phyloP scores from a whole-genome alignment of 2,888 invertebrate species.

The Smittia aterrima region DNA sequence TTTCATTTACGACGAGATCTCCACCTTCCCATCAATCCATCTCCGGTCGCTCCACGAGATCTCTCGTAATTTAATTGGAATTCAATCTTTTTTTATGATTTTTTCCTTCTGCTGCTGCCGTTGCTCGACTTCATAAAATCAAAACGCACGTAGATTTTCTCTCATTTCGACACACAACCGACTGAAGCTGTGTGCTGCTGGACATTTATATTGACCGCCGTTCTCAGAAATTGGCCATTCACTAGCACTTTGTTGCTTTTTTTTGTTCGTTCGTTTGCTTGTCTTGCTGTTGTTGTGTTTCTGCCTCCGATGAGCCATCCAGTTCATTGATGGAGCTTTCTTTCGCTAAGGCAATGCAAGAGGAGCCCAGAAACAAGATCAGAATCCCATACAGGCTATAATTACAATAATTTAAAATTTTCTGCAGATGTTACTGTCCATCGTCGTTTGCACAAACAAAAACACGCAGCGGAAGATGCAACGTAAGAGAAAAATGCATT shows the following conservation, averaged over 20 bases:
- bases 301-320: too few species aligned
- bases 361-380: conserved; percentile 23
- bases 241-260: conserved; percentile 30
- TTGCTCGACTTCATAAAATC: conserved; percentile 24
- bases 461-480: conserved; percentile 39
- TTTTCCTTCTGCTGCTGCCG: conserved; percentile 21
- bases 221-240: conserved; percentile 39
- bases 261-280: conserved; percentile 1
- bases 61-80: conserved; percentile 38
- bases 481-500: conserved; percentile 28
- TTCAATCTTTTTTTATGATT: conserved; percentile 27
- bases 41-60: conserved; percentile 22
- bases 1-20: conserved; percentile 13
- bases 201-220: conserved; percentile 27
- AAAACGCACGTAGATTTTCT: conserved; percentile 37
- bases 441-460: conserved; percentile 20
- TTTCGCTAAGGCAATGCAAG: background rate
- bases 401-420: conserved; percentile 40
- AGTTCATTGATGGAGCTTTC: background rate
- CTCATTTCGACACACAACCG: background rate
- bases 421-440: conserved; percentile 41
- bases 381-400: conserved; percentile 39
- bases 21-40: conserved; percentile 35
- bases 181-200: conserved; percentile 16
- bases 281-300: background rate